Evolutionary conservation across 1,140 invertebrate species (phyloP), one percentile per base, ranked within the genome.

Genomic region (Drosophila dunni): DNA sequence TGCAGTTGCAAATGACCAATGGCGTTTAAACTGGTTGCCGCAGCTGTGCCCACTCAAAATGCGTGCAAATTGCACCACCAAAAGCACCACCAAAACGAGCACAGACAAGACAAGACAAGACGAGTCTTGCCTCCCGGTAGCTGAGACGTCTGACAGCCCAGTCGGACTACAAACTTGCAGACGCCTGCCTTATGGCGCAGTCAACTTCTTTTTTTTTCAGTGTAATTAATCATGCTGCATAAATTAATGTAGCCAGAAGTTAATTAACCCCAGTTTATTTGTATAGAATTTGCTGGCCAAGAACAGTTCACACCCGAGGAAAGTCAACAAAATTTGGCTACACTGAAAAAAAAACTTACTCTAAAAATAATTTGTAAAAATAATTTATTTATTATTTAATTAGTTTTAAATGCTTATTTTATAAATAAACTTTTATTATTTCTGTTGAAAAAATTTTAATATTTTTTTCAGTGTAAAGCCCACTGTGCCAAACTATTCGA

Each of bases 231-330:
- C 84, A 89, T 84, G 62, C 50, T 75, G 84, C 80, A 89, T 89
- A 89, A 78, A 89, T 89, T 78, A 89, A 84, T 89, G 80, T 78
- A 75, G 77, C 84, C 80, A 84, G 85, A 60, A 81, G 84, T 84
- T 89, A 89, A 89, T 89, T 89, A 89, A 89, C 85, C 80, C 69
- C 78, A 75, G 80, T 90, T 89, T 89, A 89, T 89, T 89, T 89
- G 85, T 75, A 66, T 69, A 75, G 81, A 60, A 61, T 71, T 81
- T 75, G 71, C 56, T 48, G 40, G 46, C 56, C 38, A 75, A 15
- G 46, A 38, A 44, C 36, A 53, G 2, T 62, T 70, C 67, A 54
- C 68, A 64, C 68, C 36, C 5, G 24, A 50, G 1, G 0, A 36
- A 38, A 54, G 38, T 13, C 33, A 6, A n/a, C 51, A 54, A 54